Evolutionary conservation across 2,797 vertebrate species (phyloP), one percentile per base, ranked within the genome.

Genomic region (Pampus argenteus): DNA sequence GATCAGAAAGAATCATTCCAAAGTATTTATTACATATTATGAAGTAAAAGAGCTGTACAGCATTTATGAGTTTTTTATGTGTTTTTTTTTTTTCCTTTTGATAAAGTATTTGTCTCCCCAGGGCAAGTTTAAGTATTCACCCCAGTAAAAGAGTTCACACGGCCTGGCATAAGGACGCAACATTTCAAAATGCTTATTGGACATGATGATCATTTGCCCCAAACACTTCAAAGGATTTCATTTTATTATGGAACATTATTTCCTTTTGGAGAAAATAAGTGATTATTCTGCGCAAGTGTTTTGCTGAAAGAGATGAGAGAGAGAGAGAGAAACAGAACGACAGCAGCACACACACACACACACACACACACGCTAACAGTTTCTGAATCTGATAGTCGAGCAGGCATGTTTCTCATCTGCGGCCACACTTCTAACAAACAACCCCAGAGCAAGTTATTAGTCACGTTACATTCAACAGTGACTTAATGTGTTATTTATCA

Each of bases 131-230:
- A 86, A 74, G 70, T 67, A 74, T 71, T 82, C 74, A 74, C 76
- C 83, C 86, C 82, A 71, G 77, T 90, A 83, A 91, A 91, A 70
- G 50, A 34, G 66, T 76, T 86, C 79, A 65, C 31, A 52, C 51
- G 66, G 67, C 52, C 63, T 52, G 59, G 55, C 71, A 60, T 38
- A 70, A 73, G 49, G 79, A 83, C 63, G 25, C 63, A 25, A 17
- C 36, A 26, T 22, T 79, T 71, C 25, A 47, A 60, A 50, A 5
- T 0, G 20, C 25, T 77, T 73, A 71, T 76, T 42, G 64, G 59
- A 65, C 45, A 34, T 48, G 49, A n/a, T n/a, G n/a, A n/a, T n/a
- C n/a, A n/a, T n/a, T 65, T 63, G 48, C 26, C 44, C 23, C 54
- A 11, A 50, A 66, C 6, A 44, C 84, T 79, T 84, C 75, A 89